Percentiles rank a stretch among this genome's conserved stretches.
Evolutionary conservation across 2,113 vertebrate genomes (phyloP).

Genomic region (Callipepla californica): DNA sequence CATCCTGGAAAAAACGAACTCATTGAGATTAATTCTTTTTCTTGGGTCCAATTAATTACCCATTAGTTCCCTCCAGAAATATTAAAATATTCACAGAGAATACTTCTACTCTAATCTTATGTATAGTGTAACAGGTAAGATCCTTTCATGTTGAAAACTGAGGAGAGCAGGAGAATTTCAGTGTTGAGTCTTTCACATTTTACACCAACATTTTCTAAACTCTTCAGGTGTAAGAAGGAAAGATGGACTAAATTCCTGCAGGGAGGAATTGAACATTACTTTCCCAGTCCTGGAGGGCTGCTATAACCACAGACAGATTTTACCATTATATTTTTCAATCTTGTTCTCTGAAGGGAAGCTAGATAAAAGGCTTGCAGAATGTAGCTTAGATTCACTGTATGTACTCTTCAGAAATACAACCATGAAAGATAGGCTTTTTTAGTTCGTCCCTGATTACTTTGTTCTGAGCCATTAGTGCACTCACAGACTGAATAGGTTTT

Average conservation of each 20-base stretch:
- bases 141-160: neutral
- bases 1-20: neutral
- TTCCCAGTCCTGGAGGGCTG: slow-evolving; percentile 14
- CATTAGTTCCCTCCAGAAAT: neutral
- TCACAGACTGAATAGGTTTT: neutral
- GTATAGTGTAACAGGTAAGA: fast-evolving
- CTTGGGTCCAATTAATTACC: neutral
- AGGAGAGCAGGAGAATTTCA: neutral
- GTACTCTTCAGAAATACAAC: neutral
- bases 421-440: neutral
- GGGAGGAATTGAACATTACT: slow-evolving; percentile 1
- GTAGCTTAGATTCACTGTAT: neutral
- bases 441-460: slow-evolving; percentile 12
- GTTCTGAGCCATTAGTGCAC: neutral
- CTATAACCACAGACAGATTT: neutral
- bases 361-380: slow-evolving; percentile 50
- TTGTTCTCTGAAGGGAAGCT: slow-evolving; percentile 51
- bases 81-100: neutral
- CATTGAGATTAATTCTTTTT: neutral
- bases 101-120: neutral
- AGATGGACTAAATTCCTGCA: slow-evolving; percentile 43
- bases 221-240: neutral
- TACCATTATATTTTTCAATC: slow-evolving; percentile 57
- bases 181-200: neutral
- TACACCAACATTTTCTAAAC: neutral